A percentile compares a stretch with the other conserved stretches of the same genome.
Evolutionary conservation across 2,888 invertebrate species (phyloP).

Genomic region (Lordiphosa andalusiaca): DNA sequence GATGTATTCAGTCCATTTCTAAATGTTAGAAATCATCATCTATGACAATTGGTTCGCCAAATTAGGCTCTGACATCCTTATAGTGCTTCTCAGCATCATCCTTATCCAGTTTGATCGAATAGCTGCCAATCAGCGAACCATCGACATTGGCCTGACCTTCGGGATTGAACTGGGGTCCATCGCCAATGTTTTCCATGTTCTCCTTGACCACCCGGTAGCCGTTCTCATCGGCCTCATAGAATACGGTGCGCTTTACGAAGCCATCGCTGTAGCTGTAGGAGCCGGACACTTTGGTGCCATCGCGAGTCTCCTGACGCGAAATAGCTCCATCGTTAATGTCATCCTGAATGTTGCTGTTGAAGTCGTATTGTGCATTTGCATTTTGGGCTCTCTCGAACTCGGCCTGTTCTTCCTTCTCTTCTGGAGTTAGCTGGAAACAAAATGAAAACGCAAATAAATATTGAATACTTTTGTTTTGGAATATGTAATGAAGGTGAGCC

Average conservation of each 20-base stretch:
- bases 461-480: too few relatives aligned
- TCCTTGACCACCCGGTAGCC: conserved; percentile 83
- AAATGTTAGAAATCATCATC: conserved; percentile 75
- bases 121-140: conserved; percentile 80
- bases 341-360: conserved; percentile 80
- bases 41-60: conserved; percentile 3
- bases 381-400: conserved; percentile 75
- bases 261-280: conserved; percentile 84
- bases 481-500: neutral
- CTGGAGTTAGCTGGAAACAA: conserved; percentile 5
- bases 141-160: conserved; percentile 81
- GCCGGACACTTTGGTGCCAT: conserved; percentile 80
- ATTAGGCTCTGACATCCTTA: conserved; percentile 63
- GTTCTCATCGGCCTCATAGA: conserved; percentile 83
- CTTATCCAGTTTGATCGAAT: conserved; percentile 80
- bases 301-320: conserved; percentile 78
- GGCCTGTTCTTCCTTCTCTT: conserved; percentile 42
- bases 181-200: conserved; percentile 81
- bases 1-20: conserved; percentile 77
- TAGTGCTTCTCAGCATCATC: conserved; percentile 77
- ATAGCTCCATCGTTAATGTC: conserved; percentile 81
- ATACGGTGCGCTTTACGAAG: conserved; percentile 82
- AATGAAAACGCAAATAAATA: neutral
- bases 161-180: conserved; percentile 81
- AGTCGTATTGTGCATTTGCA: conserved; percentile 81